Evolutionary conservation across 2,797 vertebrate species (phyloP).

Genomic region (Semotilus atromaculatus): DNA sequence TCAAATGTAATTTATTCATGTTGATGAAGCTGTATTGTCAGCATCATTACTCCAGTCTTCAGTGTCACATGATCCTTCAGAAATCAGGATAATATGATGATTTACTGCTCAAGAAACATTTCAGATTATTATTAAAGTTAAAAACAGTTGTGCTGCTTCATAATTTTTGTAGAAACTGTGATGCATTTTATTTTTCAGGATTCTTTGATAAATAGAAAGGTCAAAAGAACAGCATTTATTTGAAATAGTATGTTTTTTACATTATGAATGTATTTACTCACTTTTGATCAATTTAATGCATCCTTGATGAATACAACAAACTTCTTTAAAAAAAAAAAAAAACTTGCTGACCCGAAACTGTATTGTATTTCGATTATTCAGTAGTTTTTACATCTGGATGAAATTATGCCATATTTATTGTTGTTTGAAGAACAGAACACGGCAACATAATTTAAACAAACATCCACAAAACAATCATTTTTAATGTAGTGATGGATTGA

Average conservation of each 20-base stretch:
- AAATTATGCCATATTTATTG: background rate
- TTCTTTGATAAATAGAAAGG: background rate
- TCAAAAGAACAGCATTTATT: background rate
- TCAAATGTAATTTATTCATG: background rate
- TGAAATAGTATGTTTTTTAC: background rate
- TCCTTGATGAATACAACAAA: background rate
- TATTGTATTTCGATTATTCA: background rate
- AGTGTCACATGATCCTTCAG: no score
- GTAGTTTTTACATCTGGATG: background rate
- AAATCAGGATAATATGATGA: no score
- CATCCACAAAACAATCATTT: background rate
- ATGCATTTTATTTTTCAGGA: background rate
- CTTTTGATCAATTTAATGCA: background rate
- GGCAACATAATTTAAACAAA: background rate
- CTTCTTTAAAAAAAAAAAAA: background rate
- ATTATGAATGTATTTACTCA: background rate
- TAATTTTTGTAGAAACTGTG: no score
- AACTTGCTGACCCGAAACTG: no score
- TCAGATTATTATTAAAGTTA: no score
- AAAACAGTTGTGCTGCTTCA: no score
- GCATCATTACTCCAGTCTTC: no score
- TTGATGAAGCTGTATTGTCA: background rate
- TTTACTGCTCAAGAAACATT: no score
- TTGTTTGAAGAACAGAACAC: background rate
- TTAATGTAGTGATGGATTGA: background rate